Conservation (phyloP, 2,888 invertebrate genomes). For the Druceiella hillmani region DNA sequence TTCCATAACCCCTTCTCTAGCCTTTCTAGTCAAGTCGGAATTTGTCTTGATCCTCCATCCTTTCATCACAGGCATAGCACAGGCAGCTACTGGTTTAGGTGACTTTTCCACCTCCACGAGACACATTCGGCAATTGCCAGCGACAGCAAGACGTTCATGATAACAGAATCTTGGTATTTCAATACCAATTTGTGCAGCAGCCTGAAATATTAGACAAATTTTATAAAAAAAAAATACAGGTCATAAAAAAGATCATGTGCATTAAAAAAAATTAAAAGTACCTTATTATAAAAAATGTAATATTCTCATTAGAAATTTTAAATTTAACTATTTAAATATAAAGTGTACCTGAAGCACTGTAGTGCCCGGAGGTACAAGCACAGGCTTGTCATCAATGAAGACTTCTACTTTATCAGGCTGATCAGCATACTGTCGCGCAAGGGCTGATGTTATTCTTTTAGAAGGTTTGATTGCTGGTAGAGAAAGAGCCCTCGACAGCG, state of each 20-base stretch:
- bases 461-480: conserved; percentile 36
- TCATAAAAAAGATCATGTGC: neutral
- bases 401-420: conserved; percentile 82
- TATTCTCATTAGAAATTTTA: too few species aligned
- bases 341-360: conserved; percentile 84
- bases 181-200: conserved; percentile 89
- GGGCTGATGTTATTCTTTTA: conserved; percentile 29
- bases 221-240: neutral
- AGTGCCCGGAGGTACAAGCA: conserved; percentile 91
- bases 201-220: conserved; percentile 51
- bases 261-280: conserved; percentile 4
- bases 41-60: conserved; percentile 99
- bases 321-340: too few species aligned
- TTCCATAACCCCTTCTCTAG: conserved; percentile 90
- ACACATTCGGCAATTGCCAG: conserved; percentile 99
- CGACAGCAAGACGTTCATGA: conserved; percentile 96
- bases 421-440: conserved; percentile 42
- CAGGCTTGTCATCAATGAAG: conserved; percentile 94
- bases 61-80: conserved; percentile 99
- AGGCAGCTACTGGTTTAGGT: conserved; percentile 96
- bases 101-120: conserved; percentile 98
- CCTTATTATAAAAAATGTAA: too few species aligned
- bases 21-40: conserved; percentile 82
- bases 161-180: conserved; percentile 99
- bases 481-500: conserved; percentile 62